Percentiles rank a stretch among this genome's conserved stretches.
Evolutionary conservation across 2,888 invertebrate genomes (phyloP).

Genomic region (Perizoma affinitatum): DNA sequence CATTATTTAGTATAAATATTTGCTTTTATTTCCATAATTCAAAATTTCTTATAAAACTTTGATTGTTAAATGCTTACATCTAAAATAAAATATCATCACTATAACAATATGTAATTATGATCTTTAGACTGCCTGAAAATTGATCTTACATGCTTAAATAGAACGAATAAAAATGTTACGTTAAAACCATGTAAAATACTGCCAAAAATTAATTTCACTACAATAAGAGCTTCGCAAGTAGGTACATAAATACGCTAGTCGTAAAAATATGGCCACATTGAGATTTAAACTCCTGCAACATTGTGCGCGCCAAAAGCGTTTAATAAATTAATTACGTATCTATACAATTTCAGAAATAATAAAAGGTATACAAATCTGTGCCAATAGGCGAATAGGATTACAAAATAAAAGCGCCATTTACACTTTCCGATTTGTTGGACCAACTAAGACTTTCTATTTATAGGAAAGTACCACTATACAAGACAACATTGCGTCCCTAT

Average conservation of each 20-base stretch:
- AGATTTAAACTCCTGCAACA: neutral
- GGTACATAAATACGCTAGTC: neutral
- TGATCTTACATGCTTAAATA: neutral
- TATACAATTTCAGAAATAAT: slow-evolving; percentile 17
- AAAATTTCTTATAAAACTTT: slow-evolving; percentile 22
- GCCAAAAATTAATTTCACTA: slow-evolving; percentile 1
- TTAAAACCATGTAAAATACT: no score
- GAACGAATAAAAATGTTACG: no score
- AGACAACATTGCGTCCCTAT: no score
- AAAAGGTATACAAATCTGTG: slow-evolving; percentile 30
- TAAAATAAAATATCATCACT: slow-evolving; percentile 2
- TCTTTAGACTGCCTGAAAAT: no score
- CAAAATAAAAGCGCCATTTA: slow-evolving; percentile 38
- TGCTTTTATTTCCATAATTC: slow-evolving; percentile 40
- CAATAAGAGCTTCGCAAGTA: slow-evolving; percentile 16
- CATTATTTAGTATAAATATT: slow-evolving; percentile 46
- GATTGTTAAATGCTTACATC: slow-evolving; percentile 20
- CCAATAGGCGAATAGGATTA: slow-evolving; percentile 43
- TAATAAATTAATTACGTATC: slow-evolving; percentile 1
- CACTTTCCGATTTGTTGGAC: slow-evolving; percentile 27
- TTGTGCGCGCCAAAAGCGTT: slow-evolving; percentile 8
- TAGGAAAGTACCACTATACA: neutral
- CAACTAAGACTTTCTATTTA: neutral
- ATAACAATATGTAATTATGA: no score
- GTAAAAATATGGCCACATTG: slow-evolving; percentile 2